Conservation (phyloP, 2,113 vertebrate species). For the Heterochromis multidens region DNA sequence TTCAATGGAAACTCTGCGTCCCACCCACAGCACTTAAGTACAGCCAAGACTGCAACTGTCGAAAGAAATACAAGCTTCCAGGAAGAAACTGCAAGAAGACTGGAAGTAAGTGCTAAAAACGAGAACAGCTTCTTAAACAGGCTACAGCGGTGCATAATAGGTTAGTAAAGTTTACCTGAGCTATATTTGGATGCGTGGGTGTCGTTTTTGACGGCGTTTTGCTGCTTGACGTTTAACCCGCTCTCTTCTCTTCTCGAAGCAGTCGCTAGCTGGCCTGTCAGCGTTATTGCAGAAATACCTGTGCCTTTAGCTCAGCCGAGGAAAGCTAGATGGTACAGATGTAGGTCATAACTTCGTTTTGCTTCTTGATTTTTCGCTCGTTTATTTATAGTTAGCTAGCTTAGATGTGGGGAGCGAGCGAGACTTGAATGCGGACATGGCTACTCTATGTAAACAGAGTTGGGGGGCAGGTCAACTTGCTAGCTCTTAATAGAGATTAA, state of each 20-base stretch:
- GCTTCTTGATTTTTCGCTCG: too few relatives aligned
- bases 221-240: not conserved
- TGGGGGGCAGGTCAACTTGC: not conserved
- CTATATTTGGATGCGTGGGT: not conserved
- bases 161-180: not conserved
- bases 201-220: not conserved
- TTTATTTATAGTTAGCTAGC: not conserved
- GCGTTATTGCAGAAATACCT: not conserved
- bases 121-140: not conserved
- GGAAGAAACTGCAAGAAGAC: constrained; percentile 6
- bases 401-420: not conserved
- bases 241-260: not conserved
- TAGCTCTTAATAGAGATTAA: not conserved
- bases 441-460: not conserved
- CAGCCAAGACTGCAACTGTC: not conserved
- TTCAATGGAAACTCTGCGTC: constrained; percentile 54
- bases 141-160: accelerated
- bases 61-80: not conserved
- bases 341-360: not conserved
- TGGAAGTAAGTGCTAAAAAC: constrained; percentile 44
- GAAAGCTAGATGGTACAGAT: not conserved
- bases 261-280: not conserved
- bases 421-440: not conserved
- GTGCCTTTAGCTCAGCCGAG: not conserved
- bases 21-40: constrained; percentile 48